A percentile compares a stretch with the other conserved stretches of the same genome.
phyloP scores from a whole-genome alignment of 1,140 invertebrate genomes.

The Caerostris extrusa region DNA sequence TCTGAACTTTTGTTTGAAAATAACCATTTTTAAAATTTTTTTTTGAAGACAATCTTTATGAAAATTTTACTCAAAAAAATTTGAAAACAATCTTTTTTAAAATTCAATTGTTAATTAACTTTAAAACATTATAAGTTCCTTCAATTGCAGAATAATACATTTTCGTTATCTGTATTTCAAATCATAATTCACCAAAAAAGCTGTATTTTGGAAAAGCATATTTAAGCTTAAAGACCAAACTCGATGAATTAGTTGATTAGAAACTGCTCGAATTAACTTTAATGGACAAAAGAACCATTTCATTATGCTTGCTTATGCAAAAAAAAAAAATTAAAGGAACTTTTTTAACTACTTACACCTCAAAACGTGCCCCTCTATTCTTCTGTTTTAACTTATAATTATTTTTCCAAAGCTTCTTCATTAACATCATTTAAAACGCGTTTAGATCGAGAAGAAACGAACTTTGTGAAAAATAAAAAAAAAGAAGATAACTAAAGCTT shows the following conservation, averaged over 20 bases:
- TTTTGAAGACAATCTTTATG: no score
- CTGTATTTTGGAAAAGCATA: not conserved
- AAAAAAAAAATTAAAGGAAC: not conserved
- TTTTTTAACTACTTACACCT: not conserved
- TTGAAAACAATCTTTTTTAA: no score
- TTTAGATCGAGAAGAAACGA: not conserved
- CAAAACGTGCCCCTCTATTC: not conserved
- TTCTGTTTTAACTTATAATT: conserved; percentile 32
- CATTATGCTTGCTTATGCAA: not conserved
- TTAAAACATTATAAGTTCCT: not conserved
- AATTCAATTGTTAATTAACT: no score
- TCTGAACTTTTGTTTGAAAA: no score
- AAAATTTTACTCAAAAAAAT: no score
- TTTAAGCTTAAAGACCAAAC: not conserved
- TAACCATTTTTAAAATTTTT: no score
- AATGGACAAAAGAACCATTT: not conserved
- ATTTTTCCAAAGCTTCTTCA: conserved; percentile 43
- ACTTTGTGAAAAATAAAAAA: not conserved
- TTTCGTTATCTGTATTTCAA: not conserved
- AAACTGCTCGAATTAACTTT: conserved; percentile 11
- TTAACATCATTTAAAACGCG: conserved; percentile 52
- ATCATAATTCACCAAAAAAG: not conserved
- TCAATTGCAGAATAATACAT: not conserved
- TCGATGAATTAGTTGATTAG: not conserved
- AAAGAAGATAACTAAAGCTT: conserved; percentile 20